phyloP scores from a whole-genome alignment of 2,888 invertebrate species.

The Stratiomys singularior region DNA sequence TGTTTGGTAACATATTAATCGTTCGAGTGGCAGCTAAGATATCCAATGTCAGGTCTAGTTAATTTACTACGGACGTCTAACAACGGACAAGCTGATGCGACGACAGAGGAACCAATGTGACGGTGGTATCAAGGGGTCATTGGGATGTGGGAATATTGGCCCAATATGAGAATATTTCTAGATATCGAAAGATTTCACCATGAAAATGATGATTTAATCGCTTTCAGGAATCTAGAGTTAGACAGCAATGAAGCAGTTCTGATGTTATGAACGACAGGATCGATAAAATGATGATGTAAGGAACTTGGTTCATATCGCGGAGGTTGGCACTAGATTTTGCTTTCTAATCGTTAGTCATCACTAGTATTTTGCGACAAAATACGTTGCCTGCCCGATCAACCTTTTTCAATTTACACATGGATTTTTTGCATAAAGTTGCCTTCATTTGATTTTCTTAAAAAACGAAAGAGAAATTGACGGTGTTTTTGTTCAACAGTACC shows the following conservation, averaged over 20 bases:
- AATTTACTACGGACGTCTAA: neutral
- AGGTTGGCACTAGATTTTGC: too few species aligned
- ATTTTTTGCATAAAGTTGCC: too few species aligned
- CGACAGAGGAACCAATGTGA: neutral
- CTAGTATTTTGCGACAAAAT: too few species aligned
- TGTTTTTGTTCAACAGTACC: too few species aligned
- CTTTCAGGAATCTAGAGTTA: constrained; percentile 1
- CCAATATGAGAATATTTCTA: constrained; percentile 49
- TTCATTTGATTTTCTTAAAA: too few species aligned
- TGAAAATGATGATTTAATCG: constrained; percentile 30
- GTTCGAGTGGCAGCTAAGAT: constrained; percentile 29
- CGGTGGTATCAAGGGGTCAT: constrained; percentile 45
- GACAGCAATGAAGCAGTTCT: neutral
- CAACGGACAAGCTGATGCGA: too few species aligned
- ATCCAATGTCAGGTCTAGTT: neutral
- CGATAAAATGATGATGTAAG: neutral
- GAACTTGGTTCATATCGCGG: too few species aligned
- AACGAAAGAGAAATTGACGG: too few species aligned
- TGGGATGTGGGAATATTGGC: constrained; percentile 48
- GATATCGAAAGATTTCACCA: neutral
- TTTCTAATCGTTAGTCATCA: too few species aligned
- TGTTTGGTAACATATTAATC: constrained; percentile 25
- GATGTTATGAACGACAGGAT: constrained; percentile 34
- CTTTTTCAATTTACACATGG: too few species aligned
- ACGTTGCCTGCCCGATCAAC: too few species aligned